These are phyloP conservation scores for Dermatemys mawii DNA, from an alignment of 2,113 vertebrate genomes.

Conservation along the genomic window DNA sequence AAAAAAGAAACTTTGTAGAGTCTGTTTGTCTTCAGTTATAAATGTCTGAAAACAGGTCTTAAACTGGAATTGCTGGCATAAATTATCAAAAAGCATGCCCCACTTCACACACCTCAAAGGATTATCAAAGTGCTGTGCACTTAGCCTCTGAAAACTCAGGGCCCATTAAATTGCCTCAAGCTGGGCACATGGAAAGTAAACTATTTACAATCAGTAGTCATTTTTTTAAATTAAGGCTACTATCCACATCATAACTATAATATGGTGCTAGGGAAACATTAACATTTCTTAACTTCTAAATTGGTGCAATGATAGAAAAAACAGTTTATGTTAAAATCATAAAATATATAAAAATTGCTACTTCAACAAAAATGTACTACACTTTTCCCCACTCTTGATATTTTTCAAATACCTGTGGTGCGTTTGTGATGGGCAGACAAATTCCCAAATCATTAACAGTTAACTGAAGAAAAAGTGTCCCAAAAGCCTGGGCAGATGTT, in stretches of 20 bases:
- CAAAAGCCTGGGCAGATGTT: conserved; percentile 95
- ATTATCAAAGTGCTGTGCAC: neutral
- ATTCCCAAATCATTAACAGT: conserved; percentile 98
- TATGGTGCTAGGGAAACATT: neutral
- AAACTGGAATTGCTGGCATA: neutral
- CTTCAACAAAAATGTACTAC: accelerated
- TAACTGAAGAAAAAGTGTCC: conserved; percentile 96
- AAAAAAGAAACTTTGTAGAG: neutral
- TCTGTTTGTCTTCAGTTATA: neutral
- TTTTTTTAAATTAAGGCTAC: neutral
- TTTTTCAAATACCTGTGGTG: conserved; percentile 85
- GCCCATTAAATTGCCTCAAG: neutral
- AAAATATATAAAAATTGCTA: accelerated
- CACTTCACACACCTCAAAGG: neutral
- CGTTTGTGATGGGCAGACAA: conserved; percentile 93
- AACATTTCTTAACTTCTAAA: accelerated
- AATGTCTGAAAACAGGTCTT: neutral
- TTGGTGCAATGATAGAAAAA: too few relatives aligned
- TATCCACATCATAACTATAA: neutral
- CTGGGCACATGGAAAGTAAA: neutral
- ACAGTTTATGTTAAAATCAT: too few relatives aligned
- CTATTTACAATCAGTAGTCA: neutral
- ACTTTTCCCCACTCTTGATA: neutral
- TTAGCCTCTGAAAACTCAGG: neutral
- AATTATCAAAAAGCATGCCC: neutral